phyloP scores from a whole-genome alignment of 2,113 vertebrate genomes.

The Colossoma macropomum region DNA sequence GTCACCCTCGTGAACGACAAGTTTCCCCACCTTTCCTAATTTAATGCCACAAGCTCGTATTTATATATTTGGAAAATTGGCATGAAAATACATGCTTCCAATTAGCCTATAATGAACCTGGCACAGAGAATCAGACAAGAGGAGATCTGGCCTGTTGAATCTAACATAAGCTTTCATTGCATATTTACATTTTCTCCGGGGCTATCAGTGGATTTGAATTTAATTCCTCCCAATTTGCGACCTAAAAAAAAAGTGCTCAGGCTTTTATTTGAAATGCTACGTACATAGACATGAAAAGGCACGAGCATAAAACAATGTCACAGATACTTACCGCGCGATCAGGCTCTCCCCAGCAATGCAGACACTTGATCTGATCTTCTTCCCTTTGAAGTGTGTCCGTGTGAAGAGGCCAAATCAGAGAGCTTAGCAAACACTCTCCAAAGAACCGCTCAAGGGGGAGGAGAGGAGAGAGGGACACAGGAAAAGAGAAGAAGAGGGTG shows the following conservation, averaged over 20 bases:
- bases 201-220: slow-evolving; percentile 53
- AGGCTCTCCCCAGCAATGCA: not conserved
- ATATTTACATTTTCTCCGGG: slow-evolving; percentile 43
- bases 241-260: slow-evolving; percentile 50
- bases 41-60: not conserved
- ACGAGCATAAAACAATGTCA: slow-evolving; percentile 68
- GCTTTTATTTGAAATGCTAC: slow-evolving; percentile 63
- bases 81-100: slow-evolving; percentile 30
- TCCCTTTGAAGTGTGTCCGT: slow-evolving; percentile 17
- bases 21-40: not conserved
- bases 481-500: not conserved
- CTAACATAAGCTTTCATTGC: slow-evolving; percentile 28
- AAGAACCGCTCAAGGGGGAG: slow-evolving; percentile 4
- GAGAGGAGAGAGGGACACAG: not conserved
- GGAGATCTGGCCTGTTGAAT: slow-evolving; percentile 10
- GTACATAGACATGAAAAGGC: slow-evolving; percentile 72
- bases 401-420: slow-evolving; percentile 13
- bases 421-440: not conserved
- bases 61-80: slow-evolving; percentile 24
- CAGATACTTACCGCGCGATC: slow-evolving; percentile 62
- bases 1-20: no score
- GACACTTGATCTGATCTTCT: slow-evolving; percentile 66
- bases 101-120: not conserved
- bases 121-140: slow-evolving; percentile 1
- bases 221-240: slow-evolving; percentile 69